Percentiles rank a stretch among this genome's conserved stretches.
Conservation (phyloP, 1,140 invertebrate species). For the Gryllus bimaculatus region DNA sequence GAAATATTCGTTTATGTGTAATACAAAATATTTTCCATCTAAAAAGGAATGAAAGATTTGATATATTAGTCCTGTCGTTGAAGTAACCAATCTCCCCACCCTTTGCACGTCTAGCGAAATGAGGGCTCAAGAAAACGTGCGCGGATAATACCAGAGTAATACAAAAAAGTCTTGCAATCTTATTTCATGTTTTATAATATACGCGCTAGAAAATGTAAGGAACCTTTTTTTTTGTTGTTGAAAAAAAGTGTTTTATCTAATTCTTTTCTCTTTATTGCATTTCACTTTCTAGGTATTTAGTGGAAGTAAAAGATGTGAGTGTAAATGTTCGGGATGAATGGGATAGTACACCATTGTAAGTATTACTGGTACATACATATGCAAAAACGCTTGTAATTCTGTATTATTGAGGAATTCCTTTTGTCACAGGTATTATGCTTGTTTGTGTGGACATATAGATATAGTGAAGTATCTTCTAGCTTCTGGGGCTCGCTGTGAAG, state of each 20-base stretch:
- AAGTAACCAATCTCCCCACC: too few relatives aligned
- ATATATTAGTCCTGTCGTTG: too few relatives aligned
- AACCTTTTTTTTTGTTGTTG: too few relatives aligned
- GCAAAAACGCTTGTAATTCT: not conserved
- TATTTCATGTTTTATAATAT: too few relatives aligned
- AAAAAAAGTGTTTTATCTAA: not conserved
- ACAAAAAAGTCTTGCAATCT: too few relatives aligned
- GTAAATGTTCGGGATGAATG: slow-evolving; percentile 44
- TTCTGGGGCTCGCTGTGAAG: slow-evolving; percentile 45
- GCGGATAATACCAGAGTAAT: too few relatives aligned
- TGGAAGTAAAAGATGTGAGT: slow-evolving; percentile 43
- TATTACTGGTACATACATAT: slow-evolving; percentile 12
- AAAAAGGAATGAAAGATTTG: too few relatives aligned
- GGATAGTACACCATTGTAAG: slow-evolving; percentile 46
- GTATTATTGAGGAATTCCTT: slow-evolving; percentile 16
- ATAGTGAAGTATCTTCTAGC: slow-evolving; percentile 43
- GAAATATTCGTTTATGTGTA: too few relatives aligned
- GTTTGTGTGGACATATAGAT: slow-evolving; percentile 44
- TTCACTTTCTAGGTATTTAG: slow-evolving; percentile 31
- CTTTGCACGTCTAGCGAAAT: too few relatives aligned
- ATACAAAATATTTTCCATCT: too few relatives aligned
- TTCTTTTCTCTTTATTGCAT: not conserved
- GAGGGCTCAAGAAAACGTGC: too few relatives aligned
- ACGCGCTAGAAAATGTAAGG: too few relatives aligned
- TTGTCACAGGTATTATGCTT: slow-evolving; percentile 43